phyloP scores from a whole-genome alignment of 2,888 invertebrate species.

The Phania funesta region DNA sequence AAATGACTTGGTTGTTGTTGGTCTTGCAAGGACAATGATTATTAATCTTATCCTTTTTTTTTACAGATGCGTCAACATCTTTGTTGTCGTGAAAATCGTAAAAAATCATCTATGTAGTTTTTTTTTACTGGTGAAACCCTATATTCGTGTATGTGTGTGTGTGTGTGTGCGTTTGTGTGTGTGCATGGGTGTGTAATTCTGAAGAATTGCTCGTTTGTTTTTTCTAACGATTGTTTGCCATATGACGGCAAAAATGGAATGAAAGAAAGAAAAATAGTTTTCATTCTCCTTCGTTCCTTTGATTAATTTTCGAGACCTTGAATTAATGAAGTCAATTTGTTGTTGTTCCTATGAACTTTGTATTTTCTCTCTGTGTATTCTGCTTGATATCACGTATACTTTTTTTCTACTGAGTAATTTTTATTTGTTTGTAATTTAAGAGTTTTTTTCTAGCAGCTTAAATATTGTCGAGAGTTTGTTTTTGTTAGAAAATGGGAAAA shows the following conservation, averaged over 20 bases:
- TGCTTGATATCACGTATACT: too few relatives aligned
- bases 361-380: too few relatives aligned
- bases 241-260: neutral
- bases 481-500: too few relatives aligned
- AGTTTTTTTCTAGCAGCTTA: too few relatives aligned
- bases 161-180: neutral
- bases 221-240: constrained; percentile 8
- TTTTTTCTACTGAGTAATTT: neutral
- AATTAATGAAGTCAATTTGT: constrained; percentile 56
- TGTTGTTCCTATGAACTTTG: constrained; percentile 15
- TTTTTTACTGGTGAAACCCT: too few relatives aligned
- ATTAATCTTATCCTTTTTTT: neutral
- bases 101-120: too few relatives aligned
- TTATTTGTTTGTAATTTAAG: too few relatives aligned
- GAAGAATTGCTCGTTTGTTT: too few relatives aligned
- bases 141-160: neutral
- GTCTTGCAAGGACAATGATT: constrained; percentile 20
- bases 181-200: neutral
- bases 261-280: neutral
- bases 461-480: too few relatives aligned
- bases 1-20: neutral
- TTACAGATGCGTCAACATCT: constrained; percentile 1
- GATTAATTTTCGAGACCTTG: constrained; percentile 32
- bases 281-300: neutral
- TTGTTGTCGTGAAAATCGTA: constrained; percentile 22